phyloP scores from a whole-genome alignment of 2,113 vertebrate genomes.

The Centrocercus urophasianus region DNA sequence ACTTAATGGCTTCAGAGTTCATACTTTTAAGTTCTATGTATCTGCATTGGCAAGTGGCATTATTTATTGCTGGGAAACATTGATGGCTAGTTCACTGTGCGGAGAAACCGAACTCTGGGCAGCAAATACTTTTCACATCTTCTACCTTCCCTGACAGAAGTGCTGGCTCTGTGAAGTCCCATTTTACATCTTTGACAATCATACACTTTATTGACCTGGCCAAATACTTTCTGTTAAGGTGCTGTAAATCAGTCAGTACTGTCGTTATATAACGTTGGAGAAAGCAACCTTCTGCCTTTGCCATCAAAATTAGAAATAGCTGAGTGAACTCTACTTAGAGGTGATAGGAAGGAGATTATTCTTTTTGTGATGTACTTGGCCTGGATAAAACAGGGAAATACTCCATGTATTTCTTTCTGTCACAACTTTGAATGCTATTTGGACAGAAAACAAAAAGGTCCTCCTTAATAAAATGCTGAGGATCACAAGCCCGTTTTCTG shows the following conservation, averaged over 20 bases:
- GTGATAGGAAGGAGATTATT: background rate
- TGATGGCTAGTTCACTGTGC: background rate
- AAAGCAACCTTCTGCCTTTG: slow-evolving; percentile 26
- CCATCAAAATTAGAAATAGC: slow-evolving; percentile 41
- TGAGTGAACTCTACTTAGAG: background rate
- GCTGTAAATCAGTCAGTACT: background rate
- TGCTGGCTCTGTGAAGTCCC: background rate
- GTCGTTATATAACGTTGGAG: background rate
- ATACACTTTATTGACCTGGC: background rate
- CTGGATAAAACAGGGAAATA: background rate
- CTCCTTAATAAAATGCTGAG: background rate
- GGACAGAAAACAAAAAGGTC: background rate
- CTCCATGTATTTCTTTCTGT: background rate
- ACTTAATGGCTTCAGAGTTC: slow-evolving; percentile 39
- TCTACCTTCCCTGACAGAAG: background rate
- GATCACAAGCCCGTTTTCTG: background rate
- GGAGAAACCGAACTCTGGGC: background rate
- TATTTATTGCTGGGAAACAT: slow-evolving; percentile 22
- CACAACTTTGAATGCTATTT: background rate
- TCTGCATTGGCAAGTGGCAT: background rate
- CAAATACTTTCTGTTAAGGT: slow-evolving; percentile 11
- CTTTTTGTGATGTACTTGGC: slow-evolving; percentile 2
- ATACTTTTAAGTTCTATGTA: slow-evolving; percentile 6
- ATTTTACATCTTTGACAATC: background rate
- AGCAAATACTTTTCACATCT: background rate